These are phyloP conservation scores for Willowsia nigromaculata DNA, from an alignment of 2,888 invertebrate genomes.

Conservation along the genomic window DNA sequence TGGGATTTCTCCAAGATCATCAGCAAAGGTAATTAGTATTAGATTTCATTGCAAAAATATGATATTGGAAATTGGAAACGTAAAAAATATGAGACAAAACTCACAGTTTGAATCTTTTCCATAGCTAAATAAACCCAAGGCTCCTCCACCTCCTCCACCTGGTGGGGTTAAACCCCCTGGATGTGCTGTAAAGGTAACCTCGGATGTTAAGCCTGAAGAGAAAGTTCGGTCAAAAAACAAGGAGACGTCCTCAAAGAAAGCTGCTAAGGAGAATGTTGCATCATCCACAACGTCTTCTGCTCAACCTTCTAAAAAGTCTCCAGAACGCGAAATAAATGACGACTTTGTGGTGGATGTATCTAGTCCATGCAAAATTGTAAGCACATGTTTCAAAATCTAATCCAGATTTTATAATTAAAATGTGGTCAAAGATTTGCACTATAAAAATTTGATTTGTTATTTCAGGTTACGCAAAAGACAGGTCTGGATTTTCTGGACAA, in stretches of 20 bases:
- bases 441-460: constrained; percentile 15
- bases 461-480: constrained; percentile 78
- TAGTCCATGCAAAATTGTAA: constrained; percentile 78
- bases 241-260: not conserved
- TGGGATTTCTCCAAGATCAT: constrained; percentile 52
- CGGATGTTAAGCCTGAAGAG: not conserved
- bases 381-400: not conserved
- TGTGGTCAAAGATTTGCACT: not conserved
- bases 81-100: no score
- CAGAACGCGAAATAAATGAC: constrained; percentile 49
- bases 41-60: not conserved
- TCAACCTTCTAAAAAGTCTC: not conserved
- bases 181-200: constrained; percentile 60
- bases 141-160: constrained; percentile 78
- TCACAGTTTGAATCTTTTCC: constrained; percentile 4
- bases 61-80: no score
- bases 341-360: constrained; percentile 78
- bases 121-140: constrained; percentile 76
- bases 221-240: not conserved
- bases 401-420: not conserved
- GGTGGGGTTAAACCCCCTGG: constrained; percentile 54
- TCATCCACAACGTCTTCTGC: no score
- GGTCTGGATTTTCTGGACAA: constrained; percentile 78
- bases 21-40: constrained; percentile 48
- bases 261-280: not conserved